phyloP scores from a whole-genome alignment of 2,797 vertebrate genomes.

The Serranus cabrilla region DNA sequence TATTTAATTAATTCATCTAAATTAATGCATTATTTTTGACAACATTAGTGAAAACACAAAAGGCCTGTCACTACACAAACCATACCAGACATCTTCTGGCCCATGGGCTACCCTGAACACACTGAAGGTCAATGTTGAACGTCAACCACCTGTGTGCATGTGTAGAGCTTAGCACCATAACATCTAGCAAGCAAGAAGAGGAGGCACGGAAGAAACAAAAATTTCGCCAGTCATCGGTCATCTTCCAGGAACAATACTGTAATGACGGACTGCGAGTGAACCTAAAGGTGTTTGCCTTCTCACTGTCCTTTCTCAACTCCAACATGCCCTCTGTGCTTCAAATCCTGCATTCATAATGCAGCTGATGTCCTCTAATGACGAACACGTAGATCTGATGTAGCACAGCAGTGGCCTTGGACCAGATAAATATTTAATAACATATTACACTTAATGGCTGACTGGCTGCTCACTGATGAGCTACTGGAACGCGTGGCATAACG shows the following conservation, averaged over 20 bases:
- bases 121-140: too few relatives aligned
- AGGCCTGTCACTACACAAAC: too few relatives aligned
- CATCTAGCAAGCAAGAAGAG: too few relatives aligned
- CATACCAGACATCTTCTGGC: too few relatives aligned
- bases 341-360: conserved; percentile 52
- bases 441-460: conserved; percentile 78
- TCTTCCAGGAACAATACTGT: conserved; percentile 6
- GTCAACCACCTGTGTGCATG: too few relatives aligned
- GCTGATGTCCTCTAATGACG: conserved; percentile 68
- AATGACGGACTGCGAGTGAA: not conserved
- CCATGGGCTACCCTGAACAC: too few relatives aligned
- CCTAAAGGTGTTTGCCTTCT: conserved; percentile 35
- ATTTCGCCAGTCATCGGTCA: not conserved
- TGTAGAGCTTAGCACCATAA: too few relatives aligned
- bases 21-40: too few relatives aligned
- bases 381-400: conserved; percentile 74
- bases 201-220: too few relatives aligned
- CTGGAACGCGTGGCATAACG: conserved; percentile 64
- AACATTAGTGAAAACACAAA: too few relatives aligned
- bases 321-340: conserved; percentile 21
- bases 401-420: conserved; percentile 65
- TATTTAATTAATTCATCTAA: too few relatives aligned
- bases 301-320: conserved; percentile 16
- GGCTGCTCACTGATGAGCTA: conserved; percentile 73
- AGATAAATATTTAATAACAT: conserved; percentile 83